Conservation (phyloP, 2,113 vertebrate genomes). For the Camelus bactrianus region DNA sequence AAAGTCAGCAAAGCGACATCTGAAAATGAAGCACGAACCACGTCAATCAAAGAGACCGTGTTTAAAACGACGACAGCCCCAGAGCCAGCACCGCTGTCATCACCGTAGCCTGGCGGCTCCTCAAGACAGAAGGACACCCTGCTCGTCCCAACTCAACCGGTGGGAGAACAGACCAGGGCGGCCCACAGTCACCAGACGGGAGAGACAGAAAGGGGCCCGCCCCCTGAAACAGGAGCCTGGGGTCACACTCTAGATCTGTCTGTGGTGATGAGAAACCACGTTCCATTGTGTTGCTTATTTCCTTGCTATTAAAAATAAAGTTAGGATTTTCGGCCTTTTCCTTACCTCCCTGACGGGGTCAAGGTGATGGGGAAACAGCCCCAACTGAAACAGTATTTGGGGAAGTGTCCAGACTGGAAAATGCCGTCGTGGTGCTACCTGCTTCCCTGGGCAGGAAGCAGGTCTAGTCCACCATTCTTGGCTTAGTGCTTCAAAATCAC, state of each 20-base stretch:
- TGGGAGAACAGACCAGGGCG: too few species aligned
- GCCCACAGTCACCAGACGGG: background rate
- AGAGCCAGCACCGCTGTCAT: accelerated
- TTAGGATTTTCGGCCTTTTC: background rate
- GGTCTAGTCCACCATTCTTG: accelerated
- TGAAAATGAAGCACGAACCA: accelerated
- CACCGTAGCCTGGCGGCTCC: background rate
- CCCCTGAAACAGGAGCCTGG: background rate
- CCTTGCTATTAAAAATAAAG: conserved; percentile 18
- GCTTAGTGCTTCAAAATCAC: background rate
- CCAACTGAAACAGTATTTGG: background rate
- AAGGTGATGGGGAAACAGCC: background rate
- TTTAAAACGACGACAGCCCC: background rate
- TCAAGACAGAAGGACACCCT: background rate
- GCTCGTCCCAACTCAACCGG: background rate
- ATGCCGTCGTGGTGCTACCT: accelerated
- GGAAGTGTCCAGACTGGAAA: background rate
- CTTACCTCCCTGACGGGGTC: background rate
- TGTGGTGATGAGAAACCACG: background rate
- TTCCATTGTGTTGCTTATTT: background rate
- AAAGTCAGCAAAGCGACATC: background rate
- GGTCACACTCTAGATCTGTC: background rate
- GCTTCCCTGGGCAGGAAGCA: background rate
- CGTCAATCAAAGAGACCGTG: background rate
- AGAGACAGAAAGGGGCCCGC: background rate